phyloP scores from a whole-genome alignment of 2,797 vertebrate species.

The Clarias fuscus region DNA sequence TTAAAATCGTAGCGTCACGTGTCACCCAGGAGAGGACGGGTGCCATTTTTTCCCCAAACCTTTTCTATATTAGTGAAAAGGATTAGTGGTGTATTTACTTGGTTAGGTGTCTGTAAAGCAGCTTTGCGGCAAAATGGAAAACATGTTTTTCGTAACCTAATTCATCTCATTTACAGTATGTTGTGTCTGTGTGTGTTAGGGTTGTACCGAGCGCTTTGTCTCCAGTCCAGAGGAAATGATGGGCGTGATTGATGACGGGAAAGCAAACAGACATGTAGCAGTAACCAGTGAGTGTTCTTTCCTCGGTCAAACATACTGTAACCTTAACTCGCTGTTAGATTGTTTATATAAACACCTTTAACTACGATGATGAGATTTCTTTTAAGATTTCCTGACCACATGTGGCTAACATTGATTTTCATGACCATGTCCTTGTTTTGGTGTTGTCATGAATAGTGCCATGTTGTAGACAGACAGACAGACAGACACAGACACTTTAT shows the following conservation, averaged over 20 bases:
- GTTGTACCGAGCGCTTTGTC: conserved; percentile 91
- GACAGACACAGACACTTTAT: no score
- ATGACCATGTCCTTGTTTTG: not conserved
- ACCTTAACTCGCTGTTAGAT: not conserved
- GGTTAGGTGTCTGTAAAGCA: not conserved
- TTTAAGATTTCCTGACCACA: not conserved
- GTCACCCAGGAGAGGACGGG: not conserved
- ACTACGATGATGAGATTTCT: not conserved
- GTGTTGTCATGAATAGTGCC: no score
- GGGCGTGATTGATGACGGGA: conserved; percentile 95
- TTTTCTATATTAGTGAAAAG: no score
- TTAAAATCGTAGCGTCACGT: not conserved
- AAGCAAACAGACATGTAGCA: conserved; percentile 88
- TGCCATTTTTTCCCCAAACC: not conserved
- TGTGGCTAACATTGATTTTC: not conserved
- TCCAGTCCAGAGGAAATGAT: conserved; percentile 92
- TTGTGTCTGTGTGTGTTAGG: conserved; percentile 47
- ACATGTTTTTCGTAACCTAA: not conserved
- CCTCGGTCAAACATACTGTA: no score
- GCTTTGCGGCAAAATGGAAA: not conserved
- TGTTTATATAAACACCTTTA: not conserved
- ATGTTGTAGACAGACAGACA: no score
- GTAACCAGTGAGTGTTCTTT: conserved; percentile 83
- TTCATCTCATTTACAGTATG: not conserved
- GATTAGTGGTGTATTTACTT: not conserved